Conservation (phyloP, 1,140 invertebrate genomes). For the Myzus persicae region DNA sequence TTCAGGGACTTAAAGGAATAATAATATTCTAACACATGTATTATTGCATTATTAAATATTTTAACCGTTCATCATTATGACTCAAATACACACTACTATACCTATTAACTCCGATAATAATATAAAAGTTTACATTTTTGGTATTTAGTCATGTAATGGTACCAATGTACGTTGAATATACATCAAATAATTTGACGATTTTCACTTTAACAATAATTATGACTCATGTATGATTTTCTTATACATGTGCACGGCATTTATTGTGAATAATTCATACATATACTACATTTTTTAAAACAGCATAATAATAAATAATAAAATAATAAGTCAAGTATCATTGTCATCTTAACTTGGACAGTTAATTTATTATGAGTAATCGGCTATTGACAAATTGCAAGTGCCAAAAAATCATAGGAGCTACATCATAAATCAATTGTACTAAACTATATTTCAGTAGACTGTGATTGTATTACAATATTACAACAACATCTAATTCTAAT, state of each 20-base stretch:
- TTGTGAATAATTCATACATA: neutral
- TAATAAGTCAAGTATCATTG: neutral
- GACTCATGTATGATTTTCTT: neutral
- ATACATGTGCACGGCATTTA: neutral
- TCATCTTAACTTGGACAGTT: neutral
- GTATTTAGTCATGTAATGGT: neutral
- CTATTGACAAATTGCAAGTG: neutral
- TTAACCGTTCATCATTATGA: neutral
- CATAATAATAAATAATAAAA: neutral
- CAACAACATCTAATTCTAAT: neutral
- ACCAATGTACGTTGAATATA: neutral
- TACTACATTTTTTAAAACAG: neutral
- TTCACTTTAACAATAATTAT: neutral
- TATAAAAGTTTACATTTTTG: neutral
- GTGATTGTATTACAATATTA: slow-evolving; percentile 4
- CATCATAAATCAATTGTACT: neutral
- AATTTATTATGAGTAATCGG: neutral
- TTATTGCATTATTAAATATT: neutral
- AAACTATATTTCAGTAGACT: neutral
- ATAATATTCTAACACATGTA: neutral
- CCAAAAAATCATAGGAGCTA: neutral
- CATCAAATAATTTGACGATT: neutral
- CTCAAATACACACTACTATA: neutral
- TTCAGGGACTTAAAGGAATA: neutral
- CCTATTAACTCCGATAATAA: neutral